Evolutionary conservation across 1,140 invertebrate genomes (phyloP), one percentile per base, ranked within the genome.

Genomic region (Phenacoccus solenopsis): DNA sequence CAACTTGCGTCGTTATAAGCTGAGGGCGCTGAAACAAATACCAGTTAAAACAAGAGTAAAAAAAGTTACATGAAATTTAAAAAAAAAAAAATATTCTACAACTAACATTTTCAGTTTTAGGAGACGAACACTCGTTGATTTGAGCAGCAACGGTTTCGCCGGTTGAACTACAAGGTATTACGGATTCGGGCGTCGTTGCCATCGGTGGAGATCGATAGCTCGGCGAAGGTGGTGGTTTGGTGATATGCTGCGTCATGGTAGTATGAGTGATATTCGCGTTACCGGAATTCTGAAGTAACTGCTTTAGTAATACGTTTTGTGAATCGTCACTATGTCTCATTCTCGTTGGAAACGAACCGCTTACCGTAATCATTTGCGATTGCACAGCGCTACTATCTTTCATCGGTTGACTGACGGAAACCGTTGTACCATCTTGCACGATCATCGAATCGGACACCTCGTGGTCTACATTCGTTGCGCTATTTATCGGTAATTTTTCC

Each of bases 261-360:
- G 82, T 79, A 71, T 80, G 80, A 74, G 76, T 79, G 21, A 78
- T 78, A 38, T 83, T 81, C 5, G 84, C 84, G 76, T 85, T 87
- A 5, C 84, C 89, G 10, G 89, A 90, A 74, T 93, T 94, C 77
- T 95, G 91, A 20, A 96, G 77, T 25, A 96, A 80, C 77, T 96
- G 90, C 76, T 96, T 96, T 21, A 96, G 77, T 21, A 96, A 78
- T 10, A 93, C 92, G 80, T 96, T 94, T 77, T 94, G 90, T 0
- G 89, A 89, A 72, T 93, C 89, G 74, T 90, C 88, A 59, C 70
- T 49, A 2, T 61, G 24, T 64, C 68, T 71, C 24, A 70, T 56
- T 59, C 72, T 61, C 28, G 67, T 27, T 12, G 32, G 20, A 9
- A 68, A 27, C 27, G 9, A 7, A 7, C 20, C 16, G 56, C 4